These are phyloP conservation scores for Drosophila dunni DNA, from an alignment of 1,140 invertebrate species.

Conservation along the genomic window DNA sequence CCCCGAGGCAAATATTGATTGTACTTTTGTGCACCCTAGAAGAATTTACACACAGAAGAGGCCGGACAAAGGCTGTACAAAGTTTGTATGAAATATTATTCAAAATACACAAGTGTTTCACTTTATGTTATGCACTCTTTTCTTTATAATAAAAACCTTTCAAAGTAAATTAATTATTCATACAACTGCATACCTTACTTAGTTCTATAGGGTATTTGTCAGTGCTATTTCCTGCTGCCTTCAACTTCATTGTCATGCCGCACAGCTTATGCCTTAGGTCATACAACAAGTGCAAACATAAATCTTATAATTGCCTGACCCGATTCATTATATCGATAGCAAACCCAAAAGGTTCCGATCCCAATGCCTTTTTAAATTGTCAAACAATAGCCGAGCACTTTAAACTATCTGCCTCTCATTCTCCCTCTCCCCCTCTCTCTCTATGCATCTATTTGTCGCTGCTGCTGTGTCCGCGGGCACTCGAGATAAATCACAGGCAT, in stretches of 20 bases:
- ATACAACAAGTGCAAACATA: slow-evolving; percentile 51
- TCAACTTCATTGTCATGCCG: slow-evolving; percentile 2
- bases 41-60: background rate
- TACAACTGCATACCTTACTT: background rate
- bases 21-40: slow-evolving; percentile 14
- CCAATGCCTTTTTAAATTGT: slow-evolving; percentile 29
- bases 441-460: background rate
- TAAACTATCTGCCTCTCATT: slow-evolving; percentile 14
- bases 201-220: background rate
- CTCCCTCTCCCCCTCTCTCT: background rate
- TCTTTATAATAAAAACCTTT: background rate
- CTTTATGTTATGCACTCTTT: too few relatives aligned
- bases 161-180: background rate
- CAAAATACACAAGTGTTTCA: too few relatives aligned
- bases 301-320: slow-evolving; percentile 68
- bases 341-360: background rate
- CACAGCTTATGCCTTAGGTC: slow-evolving; percentile 4
- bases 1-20: slow-evolving; percentile 65
- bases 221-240: background rate
- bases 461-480: slow-evolving; percentile 18
- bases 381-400: slow-evolving; percentile 52
- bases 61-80: background rate
- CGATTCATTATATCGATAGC: slow-evolving; percentile 47
- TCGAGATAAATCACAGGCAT: slow-evolving; percentile 68
- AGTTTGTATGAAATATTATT: too few relatives aligned